Conservation (phyloP, 1,140 invertebrate species). For the Ceratitis capitata region DNA sequence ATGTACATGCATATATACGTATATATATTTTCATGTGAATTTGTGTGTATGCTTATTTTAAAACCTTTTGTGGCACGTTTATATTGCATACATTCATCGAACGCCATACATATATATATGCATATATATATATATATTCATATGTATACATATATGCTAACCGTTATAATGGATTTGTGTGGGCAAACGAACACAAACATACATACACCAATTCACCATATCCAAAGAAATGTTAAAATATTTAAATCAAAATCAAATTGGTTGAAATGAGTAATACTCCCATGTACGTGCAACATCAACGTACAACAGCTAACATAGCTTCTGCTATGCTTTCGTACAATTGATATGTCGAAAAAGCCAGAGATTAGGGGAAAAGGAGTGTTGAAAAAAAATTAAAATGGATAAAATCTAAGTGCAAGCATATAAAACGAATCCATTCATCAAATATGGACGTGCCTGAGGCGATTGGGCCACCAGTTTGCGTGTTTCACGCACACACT, state of each 20-base stretch:
- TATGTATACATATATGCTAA: neutral
- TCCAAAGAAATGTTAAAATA: neutral
- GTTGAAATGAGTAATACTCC: slow-evolving; percentile 5
- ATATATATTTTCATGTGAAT: neutral
- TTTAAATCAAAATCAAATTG: slow-evolving; percentile 35
- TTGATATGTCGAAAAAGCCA: neutral
- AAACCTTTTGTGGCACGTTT: neutral
- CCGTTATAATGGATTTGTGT: neutral
- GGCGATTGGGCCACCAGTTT: neutral
- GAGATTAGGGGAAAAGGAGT: neutral
- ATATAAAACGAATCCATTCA: neutral
- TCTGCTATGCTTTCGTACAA: neutral
- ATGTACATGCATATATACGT: neutral
- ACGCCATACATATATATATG: too few relatives aligned
- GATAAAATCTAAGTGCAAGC: slow-evolving; percentile 5
- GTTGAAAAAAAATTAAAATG: neutral
- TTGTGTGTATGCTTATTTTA: too few relatives aligned
- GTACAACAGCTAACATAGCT: neutral
- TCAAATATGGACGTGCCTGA: neutral
- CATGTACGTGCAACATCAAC: neutral
- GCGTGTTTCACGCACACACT: neutral
- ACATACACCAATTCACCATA: neutral
- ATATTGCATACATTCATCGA: neutral
- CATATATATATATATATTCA: neutral
- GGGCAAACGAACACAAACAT: neutral